phyloP scores from a whole-genome alignment of 2,797 vertebrate species.

The Synanceia verrucosa region DNA sequence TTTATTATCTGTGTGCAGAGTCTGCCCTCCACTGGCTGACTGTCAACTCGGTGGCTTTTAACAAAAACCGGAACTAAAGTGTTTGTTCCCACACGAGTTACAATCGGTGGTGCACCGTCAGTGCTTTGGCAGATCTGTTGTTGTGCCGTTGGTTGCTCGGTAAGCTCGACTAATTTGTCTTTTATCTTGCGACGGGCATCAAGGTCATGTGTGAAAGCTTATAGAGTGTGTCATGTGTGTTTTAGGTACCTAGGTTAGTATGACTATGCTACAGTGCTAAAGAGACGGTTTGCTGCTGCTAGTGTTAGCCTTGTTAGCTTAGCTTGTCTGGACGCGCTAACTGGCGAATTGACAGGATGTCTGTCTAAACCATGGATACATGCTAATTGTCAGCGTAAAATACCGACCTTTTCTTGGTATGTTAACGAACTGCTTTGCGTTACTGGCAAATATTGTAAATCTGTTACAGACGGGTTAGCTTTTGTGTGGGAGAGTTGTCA shows the following conservation, averaged over 20 bases:
- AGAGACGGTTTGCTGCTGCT: background rate
- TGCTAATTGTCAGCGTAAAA: background rate
- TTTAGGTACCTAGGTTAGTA: too few relatives aligned
- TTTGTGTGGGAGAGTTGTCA: background rate
- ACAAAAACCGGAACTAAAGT: conserved; percentile 6
- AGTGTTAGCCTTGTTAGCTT: conserved; percentile 6
- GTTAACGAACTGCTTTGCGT: background rate
- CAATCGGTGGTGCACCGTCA: conserved; percentile 23
- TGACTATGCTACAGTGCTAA: background rate
- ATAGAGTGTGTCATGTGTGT: background rate
- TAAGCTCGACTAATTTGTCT: background rate
- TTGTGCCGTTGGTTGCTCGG: background rate
- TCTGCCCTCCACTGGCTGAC: conserved; percentile 70
- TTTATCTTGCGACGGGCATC: accelerated
- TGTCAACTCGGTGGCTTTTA: background rate
- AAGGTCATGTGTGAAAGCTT: background rate
- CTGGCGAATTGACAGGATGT: background rate
- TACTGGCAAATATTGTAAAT: background rate
- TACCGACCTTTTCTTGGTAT: background rate
- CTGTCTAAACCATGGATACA: background rate
- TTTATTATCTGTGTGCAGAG: background rate
- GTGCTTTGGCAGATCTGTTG: background rate
- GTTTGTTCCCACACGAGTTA: conserved; percentile 60
- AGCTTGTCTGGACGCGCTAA: conserved; percentile 21
- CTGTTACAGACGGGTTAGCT: background rate